Conservation (phyloP, 2,888 invertebrate species). For the Brachyopa scutellaris region DNA sequence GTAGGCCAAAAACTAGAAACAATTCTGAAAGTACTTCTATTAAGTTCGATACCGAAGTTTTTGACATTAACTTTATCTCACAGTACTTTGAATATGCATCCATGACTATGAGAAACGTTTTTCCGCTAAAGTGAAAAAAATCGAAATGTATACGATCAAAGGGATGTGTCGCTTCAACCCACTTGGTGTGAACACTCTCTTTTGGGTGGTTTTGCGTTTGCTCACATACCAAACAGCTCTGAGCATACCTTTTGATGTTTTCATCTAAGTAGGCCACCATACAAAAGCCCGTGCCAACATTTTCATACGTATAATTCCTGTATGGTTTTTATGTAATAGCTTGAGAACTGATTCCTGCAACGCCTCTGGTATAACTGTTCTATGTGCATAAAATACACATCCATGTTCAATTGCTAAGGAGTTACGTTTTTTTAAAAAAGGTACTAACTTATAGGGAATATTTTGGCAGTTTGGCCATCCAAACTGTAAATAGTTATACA, state of each 20-base stretch:
- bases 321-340: conserved; percentile 18
- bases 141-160: conserved; percentile 39
- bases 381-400: conserved; percentile 20
- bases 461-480: neutral
- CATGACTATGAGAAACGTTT: conserved; percentile 11
- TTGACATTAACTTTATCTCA: conserved; percentile 5
- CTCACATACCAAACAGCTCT: conserved; percentile 13
- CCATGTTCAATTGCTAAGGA: conserved; percentile 19
- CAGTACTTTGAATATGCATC: conserved; percentile 21
- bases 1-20: conserved; percentile 73
- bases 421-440: neutral
- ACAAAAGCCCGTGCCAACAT: conserved; percentile 26
- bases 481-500: neutral
- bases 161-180: conserved; percentile 8
- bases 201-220: conserved; percentile 17
- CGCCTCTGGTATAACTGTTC: neutral
- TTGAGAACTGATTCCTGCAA: neutral
- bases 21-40: conserved; percentile 55
- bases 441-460: neutral
- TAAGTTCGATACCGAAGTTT: neutral
- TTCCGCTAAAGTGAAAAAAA: conserved; percentile 36
- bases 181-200: conserved; percentile 6
- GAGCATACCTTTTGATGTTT: conserved; percentile 13
- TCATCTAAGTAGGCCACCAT: conserved; percentile 28
- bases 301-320: conserved; percentile 20